These are phyloP conservation scores for Paedocypris sp. DNA, from an alignment of 2,113 vertebrate species.

Conservation along the genomic window DNA sequence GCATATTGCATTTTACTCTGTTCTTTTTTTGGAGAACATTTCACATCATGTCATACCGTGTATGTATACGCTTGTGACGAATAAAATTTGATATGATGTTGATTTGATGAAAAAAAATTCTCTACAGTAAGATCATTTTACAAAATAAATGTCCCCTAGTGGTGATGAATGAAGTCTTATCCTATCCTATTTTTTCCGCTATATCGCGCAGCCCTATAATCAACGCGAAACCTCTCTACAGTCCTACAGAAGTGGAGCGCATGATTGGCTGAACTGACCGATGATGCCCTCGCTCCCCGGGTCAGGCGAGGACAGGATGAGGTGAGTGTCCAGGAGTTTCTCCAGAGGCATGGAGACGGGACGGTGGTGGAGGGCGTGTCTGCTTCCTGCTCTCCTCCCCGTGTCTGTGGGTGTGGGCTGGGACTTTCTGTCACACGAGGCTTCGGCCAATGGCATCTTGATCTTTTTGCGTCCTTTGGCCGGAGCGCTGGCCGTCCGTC, in stretches of 20 bases:
- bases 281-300: constrained; percentile 49
- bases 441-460: constrained; percentile 77
- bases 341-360: constrained; percentile 87
- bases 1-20: too few relatives aligned
- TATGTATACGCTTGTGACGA: too few relatives aligned
- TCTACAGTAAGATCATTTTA: too few relatives aligned
- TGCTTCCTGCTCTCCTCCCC: constrained; percentile 46
- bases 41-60: too few relatives aligned
- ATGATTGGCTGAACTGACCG: constrained; percentile 54
- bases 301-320: constrained; percentile 51
- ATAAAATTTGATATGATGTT: too few relatives aligned
- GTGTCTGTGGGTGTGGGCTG: constrained; percentile 41
- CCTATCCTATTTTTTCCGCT: too few relatives aligned
- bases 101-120: too few relatives aligned
- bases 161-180: too few relatives aligned
- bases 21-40: too few relatives aligned
- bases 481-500: constrained; percentile 88
- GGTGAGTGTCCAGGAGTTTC: constrained; percentile 65
- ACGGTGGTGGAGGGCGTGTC: constrained; percentile 61
- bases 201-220: too few relatives aligned
- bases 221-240: too few relatives aligned
- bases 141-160: too few relatives aligned
- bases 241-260: neutral
- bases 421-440: constrained; percentile 65
- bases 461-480: constrained; percentile 92